phyloP scores from a whole-genome alignment of 1,140 invertebrate genomes.

The Heterodera carotae region DNA sequence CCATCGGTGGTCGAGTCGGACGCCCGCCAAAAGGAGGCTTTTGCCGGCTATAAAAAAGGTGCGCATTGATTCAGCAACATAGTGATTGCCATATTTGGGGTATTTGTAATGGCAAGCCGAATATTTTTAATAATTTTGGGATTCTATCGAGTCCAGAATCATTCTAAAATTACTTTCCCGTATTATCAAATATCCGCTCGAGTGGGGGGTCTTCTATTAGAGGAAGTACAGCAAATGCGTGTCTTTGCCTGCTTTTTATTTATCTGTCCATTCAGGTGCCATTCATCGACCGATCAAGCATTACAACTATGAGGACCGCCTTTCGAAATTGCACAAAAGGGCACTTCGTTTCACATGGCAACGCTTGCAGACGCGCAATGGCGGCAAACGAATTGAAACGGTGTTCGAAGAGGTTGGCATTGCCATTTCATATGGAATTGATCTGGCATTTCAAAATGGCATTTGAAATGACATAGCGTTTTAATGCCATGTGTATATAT shows the following conservation, averaged over 20 bases:
- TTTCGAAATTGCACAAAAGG: constrained; percentile 62
- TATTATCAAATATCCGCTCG: too few species aligned
- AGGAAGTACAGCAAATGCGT: too few species aligned
- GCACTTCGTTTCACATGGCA: constrained; percentile 65
- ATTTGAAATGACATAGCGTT: not conserved
- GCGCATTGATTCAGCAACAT: not conserved
- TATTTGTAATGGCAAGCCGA: too few species aligned
- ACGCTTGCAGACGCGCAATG: constrained; percentile 62
- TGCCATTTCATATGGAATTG: too few species aligned
- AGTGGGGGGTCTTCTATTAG: not conserved
- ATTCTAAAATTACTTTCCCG: too few species aligned
- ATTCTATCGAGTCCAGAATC: too few species aligned
- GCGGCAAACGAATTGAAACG: constrained; percentile 64
- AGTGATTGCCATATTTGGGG: too few species aligned
- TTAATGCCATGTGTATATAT: too few species aligned
- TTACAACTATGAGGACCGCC: constrained; percentile 63
- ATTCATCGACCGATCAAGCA: constrained; percentile 40
- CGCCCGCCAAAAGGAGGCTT: constrained; percentile 23
- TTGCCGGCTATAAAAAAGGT: constrained; percentile 2
- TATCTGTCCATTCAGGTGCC: not conserved
- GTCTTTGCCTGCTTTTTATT: not conserved
- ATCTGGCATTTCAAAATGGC: not conserved
- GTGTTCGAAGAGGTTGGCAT: constrained; percentile 62
- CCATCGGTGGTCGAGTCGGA: constrained; percentile 52
- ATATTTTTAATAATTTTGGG: too few species aligned